Conservation (phyloP, 1,140 invertebrate species). For the Drosophila asahinai region DNA sequence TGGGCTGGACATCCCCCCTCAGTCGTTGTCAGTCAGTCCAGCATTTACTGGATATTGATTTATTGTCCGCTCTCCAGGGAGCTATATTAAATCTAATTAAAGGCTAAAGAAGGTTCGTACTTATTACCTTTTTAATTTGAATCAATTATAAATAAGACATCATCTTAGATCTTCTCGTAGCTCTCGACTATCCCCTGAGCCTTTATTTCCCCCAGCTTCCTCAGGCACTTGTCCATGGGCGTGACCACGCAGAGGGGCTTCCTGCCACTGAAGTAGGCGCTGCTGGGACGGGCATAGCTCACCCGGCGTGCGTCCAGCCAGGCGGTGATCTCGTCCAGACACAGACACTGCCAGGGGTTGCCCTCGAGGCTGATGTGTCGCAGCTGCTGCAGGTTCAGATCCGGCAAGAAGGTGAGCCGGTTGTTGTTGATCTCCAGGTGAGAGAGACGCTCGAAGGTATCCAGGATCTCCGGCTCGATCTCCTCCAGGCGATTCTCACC, state of each 20-base stretch:
- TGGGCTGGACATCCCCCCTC: conserved; percentile 21
- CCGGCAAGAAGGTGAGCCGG: conserved; percentile 64
- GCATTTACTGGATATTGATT: conserved; percentile 76
- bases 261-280: conserved; percentile 65
- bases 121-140: background rate
- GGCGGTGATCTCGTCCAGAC: conserved; percentile 67
- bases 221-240: conserved; percentile 58
- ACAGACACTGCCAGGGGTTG: conserved; percentile 81
- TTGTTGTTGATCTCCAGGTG: conserved; percentile 78
- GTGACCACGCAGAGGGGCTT: conserved; percentile 77
- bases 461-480: conserved; percentile 52
- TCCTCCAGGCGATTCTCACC: conserved; percentile 65
- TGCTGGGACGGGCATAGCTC: conserved; percentile 50
- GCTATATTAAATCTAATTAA: background rate
- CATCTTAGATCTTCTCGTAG: conserved; percentile 59
- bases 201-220: conserved; percentile 50
- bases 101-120: background rate
- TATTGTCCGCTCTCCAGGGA: conserved; percentile 38
- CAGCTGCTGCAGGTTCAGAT: conserved; percentile 46
- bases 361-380: conserved; percentile 68
- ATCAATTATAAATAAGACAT: background rate
- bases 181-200: conserved; percentile 60
- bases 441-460: conserved; percentile 36
- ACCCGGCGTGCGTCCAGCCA: conserved; percentile 59
- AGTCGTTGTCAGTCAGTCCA: conserved; percentile 25